Conservation (phyloP, 2,797 vertebrate genomes). For the Danionella dracula region DNA sequence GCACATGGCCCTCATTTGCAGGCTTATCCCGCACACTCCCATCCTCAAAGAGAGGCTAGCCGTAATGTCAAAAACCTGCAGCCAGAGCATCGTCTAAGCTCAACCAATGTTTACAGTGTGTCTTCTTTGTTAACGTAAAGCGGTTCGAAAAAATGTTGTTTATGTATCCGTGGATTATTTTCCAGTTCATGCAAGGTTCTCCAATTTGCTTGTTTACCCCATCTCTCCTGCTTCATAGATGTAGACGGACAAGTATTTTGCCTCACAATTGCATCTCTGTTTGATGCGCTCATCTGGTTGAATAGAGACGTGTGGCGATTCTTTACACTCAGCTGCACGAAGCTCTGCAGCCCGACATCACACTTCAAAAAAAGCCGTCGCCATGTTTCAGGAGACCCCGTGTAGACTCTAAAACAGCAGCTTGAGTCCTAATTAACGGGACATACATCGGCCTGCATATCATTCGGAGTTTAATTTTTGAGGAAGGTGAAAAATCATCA, state of each 20-base stretch:
- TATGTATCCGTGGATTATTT: constrained; percentile 1
- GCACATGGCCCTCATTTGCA: constrained; percentile 33
- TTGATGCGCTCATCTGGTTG: constrained; percentile 41
- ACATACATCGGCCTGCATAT: constrained; percentile 46
- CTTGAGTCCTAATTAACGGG: constrained; percentile 49
- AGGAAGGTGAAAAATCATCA: constrained; percentile 43
- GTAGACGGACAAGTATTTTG: constrained; percentile 41
- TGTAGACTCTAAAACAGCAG: constrained; percentile 40
- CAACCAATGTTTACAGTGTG: constrained; percentile 30
- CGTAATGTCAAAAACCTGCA: constrained; percentile 22
- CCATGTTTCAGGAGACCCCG: constrained; percentile 26
- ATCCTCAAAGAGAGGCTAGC: constrained; percentile 23
- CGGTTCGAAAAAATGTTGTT: neutral
- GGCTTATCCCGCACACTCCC: constrained; percentile 20
- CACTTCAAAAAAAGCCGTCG: constrained; percentile 30
- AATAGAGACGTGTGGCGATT: constrained; percentile 38
- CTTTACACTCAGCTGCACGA: constrained; percentile 32
- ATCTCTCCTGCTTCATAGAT: constrained; percentile 16
- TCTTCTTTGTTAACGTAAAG: constrained; percentile 5
- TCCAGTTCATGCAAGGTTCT: constrained; percentile 6
- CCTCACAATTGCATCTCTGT: constrained; percentile 40
- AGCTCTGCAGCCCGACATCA: constrained; percentile 30
- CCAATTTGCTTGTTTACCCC: neutral
- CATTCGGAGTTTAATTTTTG: constrained; percentile 41
- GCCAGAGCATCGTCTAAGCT: constrained; percentile 33